Evolutionary conservation across 2,888 invertebrate species (phyloP), one percentile per base, ranked within the genome.

Genomic region (Caenorhabditis sulstoni): DNA sequence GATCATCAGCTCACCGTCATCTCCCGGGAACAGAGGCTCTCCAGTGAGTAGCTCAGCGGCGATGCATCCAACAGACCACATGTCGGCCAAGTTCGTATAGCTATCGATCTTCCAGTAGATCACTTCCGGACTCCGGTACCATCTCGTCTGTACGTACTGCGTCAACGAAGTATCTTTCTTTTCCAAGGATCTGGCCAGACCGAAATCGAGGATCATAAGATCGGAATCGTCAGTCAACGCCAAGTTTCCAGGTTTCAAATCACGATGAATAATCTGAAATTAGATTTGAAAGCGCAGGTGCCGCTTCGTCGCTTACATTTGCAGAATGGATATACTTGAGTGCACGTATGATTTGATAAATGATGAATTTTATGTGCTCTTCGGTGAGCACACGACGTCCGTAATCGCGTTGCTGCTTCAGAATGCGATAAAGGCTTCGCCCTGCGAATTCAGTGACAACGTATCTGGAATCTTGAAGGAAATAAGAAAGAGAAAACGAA

Each of bases 281-380:
- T 7, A 14, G 12, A 16, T 57, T 61, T 49, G n/a, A 29, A 29
- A 29, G 29, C 23, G n/a, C 9, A 29, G n/a, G 16, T 22, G 0
- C 9, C 39, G 5, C 23, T 3, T 16, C 4, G 20, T 44, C n/a
- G 53, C 75, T 73, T 50, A 88, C 88, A 81, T 88, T 85, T 11
- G 88, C 89, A 0, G 88, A 89, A 77, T 89, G 89, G 35, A 89
- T 85, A 73, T 89, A 89, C 68, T 99, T 99, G 12, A 99, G 93
- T 7, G 97, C 98, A 79, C 98, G 93, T 47, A 99, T 93, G 84
- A 99, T 97, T 92, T 99, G 99, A 92, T 99, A 99, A 16, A 98
- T 94, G 87, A 99, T 93, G 91, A 98, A 99, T 91, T 97, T 96
- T 1, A 98, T 96, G 92, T 99, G 99, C 90, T 98, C 97, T 91